Conservation (phyloP, 2,888 invertebrate species). For the Ferdinandea cuprea region DNA sequence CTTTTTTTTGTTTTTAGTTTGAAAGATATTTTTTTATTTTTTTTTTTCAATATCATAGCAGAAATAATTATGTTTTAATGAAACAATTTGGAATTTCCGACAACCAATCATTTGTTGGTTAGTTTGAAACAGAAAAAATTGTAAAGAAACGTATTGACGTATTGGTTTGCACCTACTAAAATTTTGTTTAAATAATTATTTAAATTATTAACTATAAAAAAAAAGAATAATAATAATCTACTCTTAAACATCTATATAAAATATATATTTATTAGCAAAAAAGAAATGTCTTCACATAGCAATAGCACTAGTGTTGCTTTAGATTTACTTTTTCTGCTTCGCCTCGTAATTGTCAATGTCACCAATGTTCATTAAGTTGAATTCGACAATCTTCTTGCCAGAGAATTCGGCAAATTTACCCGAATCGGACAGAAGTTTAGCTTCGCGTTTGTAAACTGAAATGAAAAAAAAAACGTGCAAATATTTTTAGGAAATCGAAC, state of each 20-base stretch:
- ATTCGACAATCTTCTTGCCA: conserved; percentile 89
- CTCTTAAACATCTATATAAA: conserved; percentile 68
- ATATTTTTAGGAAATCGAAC: neutral
- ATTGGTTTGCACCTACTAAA: conserved; percentile 38
- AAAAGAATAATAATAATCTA: conserved; percentile 40
- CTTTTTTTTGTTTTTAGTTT: conserved; percentile 28
- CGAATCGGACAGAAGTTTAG: conserved; percentile 81
- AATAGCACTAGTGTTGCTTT: conserved; percentile 53
- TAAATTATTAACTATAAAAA: conserved; percentile 29
- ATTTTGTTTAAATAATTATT: conserved; percentile 14
- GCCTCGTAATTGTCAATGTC: conserved; percentile 84
- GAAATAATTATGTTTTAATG: conserved; percentile 57
- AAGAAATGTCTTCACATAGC: conserved; percentile 46
- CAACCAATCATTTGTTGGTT: neutral
- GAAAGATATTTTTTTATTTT: no score
- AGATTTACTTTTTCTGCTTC: conserved; percentile 72
- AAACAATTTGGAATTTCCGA: neutral
- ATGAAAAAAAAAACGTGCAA: conserved; percentile 19
- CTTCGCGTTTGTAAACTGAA: conserved; percentile 87
- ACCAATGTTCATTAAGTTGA: conserved; percentile 88
- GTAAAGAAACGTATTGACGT: conserved; percentile 16
- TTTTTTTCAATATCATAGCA: conserved; percentile 29
- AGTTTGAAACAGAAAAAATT: conserved; percentile 6
- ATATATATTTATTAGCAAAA: conserved; percentile 68
- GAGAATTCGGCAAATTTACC: conserved; percentile 90